Evolutionary conservation across 2,113 vertebrate species (phyloP).

Genomic region (Gracilinanus agilis): DNA sequence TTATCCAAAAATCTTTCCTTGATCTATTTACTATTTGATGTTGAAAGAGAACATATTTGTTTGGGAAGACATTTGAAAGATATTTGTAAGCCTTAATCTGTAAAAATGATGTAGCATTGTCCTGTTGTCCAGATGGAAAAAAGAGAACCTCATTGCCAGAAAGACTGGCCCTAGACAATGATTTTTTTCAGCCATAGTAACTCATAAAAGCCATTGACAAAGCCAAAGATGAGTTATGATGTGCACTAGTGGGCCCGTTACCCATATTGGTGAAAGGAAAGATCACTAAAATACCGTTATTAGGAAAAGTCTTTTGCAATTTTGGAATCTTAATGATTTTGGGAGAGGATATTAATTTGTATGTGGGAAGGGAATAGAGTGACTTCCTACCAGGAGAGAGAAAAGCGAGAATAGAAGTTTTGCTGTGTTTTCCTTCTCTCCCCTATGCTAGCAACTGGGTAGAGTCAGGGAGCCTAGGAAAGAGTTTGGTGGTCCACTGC

Average conservation of each 20-base stretch:
- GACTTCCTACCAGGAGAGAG: not conserved
- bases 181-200: not conserved
- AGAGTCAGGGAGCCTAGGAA: not conserved
- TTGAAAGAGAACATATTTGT: not conserved
- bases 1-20: not conserved
- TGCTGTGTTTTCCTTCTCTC: not conserved
- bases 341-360: conserved; percentile 10
- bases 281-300: not conserved
- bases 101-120: not conserved
- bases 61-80: not conserved
- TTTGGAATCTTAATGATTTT: conserved; percentile 24
- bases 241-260: not conserved
- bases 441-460: not conserved
- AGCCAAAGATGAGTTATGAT: not conserved
- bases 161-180: not conserved
- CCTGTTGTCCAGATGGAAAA: not conserved
- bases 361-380: conserved; percentile 38
- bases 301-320: conserved; percentile 21
- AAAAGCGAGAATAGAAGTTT: not conserved
- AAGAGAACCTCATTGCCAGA: not conserved
- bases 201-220: not conserved
- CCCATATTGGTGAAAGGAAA: not conserved
- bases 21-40: not conserved
- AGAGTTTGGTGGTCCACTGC: not conserved
- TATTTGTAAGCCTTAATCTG: not conserved